Evolutionary conservation across 2,113 vertebrate genomes (phyloP).

Genomic region (Pseudopodoces humilis): DNA sequence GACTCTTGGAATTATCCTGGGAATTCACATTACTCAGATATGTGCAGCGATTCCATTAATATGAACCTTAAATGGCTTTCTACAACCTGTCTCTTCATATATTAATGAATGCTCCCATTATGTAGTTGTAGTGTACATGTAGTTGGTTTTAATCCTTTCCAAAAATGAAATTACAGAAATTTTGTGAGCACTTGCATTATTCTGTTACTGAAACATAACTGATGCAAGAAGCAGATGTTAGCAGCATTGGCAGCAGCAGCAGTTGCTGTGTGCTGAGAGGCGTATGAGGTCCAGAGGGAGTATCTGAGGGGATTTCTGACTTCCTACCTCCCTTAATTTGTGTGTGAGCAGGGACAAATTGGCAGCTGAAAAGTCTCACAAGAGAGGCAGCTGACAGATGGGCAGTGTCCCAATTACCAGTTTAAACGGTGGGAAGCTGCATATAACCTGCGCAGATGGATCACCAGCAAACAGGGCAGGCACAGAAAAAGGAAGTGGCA

Average conservation of each 20-base stretch:
- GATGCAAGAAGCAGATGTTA: background rate
- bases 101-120: background rate
- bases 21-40: background rate
- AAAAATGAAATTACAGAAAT: background rate
- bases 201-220: background rate
- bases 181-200: background rate
- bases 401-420: background rate
- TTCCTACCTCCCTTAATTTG: rapidly evolving
- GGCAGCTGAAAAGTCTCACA: background rate
- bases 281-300: rapidly evolving
- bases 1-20: background rate
- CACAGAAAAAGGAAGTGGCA: background rate
- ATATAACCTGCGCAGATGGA: rapidly evolving
- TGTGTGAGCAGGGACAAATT: background rate
- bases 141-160: background rate
- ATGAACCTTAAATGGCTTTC: background rate
- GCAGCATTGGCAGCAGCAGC: background rate
- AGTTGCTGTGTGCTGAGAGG: background rate
- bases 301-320: background rate
- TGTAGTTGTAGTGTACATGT: background rate
- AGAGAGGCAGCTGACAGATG: background rate
- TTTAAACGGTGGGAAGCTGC: background rate
- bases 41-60: background rate
- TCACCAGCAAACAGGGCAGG: background rate
- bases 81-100: background rate